Evolutionary conservation across 64 coral and sea anemone species (phyloP), one percentile per base, ranked within the genome.

Genomic region (Montipora cactus): DNA sequence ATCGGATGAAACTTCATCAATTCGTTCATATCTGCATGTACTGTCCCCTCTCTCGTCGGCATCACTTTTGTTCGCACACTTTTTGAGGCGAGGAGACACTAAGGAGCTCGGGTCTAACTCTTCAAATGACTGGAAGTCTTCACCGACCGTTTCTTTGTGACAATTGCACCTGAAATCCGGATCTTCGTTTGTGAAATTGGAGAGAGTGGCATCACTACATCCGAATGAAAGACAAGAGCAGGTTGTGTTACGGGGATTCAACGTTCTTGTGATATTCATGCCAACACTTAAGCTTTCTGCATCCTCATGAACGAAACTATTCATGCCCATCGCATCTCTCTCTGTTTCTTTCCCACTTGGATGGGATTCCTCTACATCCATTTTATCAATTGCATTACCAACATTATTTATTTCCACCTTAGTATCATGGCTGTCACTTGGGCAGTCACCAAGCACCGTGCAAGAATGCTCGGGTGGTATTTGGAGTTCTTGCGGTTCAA

Each of bases 1-100:
- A 86, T 86, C 82, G 5, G 82, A 50, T 1, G 82, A 86, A 72
- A 68, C 44, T 2, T 70, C 82, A 8, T 86, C 82, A 20, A 4
- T 10, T 49, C 4, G 2, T 45, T 7, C 61, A n/a, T 57, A 47
- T 48, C 16, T 57, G 11, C 53, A 57, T 3, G 11, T 2, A 10
- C 16, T 9, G 23, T 84, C 18, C 8, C 47, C 76, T n/a, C 2
- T 16, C 3, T 71, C 82, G 22, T n/a, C 9, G 15, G 22, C 3
- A 62, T 15, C 25, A 8, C 11, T 8, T 86, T 7, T 69, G n/a
- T 64, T 3, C 14, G 9, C 9, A 19, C 61, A 64, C 8, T 12
- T 64, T 4, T 3, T 12, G 8, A 12, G 2, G 0, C 19, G 67
- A 11, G 48, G 8, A 20, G n/a, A 47, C 12, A 72, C 3, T 1